Percentiles rank a stretch among this genome's conserved stretches.
Conservation (phyloP, 2,888 invertebrate species). For the Eilema caniola region DNA sequence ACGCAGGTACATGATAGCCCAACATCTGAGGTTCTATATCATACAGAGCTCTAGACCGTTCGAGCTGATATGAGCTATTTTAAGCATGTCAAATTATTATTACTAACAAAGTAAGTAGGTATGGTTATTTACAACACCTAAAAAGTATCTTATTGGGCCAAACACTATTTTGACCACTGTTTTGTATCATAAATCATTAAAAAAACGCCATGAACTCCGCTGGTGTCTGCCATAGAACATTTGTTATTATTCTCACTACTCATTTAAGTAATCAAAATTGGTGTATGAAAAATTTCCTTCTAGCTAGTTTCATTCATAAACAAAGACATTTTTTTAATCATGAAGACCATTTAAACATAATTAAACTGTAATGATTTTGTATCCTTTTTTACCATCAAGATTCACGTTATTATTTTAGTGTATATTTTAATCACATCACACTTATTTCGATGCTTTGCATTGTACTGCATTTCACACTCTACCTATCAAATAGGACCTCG, state of each 20-base stretch:
- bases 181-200: background rate
- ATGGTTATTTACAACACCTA: background rate
- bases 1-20: background rate
- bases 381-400: background rate
- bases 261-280: background rate
- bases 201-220: background rate
- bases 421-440: background rate
- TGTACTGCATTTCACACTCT: background rate
- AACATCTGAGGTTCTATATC: background rate
- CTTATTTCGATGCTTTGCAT: background rate
- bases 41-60: background rate
- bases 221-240: background rate
- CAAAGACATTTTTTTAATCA: too few species aligned
- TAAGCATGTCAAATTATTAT: background rate
- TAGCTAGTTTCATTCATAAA: too few species aligned
- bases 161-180: background rate
- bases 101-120: background rate
- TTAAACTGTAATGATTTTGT: too few species aligned
- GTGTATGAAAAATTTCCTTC: too few species aligned
- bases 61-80: background rate
- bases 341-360: too few species aligned
- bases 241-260: background rate
- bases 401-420: background rate
- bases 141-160: too few species aligned
- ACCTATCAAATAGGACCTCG: conserved; percentile 2